Base-by-base conservation (phyloP, 2,888 invertebrate species). In the Gymnocheta viridis region DNA sequence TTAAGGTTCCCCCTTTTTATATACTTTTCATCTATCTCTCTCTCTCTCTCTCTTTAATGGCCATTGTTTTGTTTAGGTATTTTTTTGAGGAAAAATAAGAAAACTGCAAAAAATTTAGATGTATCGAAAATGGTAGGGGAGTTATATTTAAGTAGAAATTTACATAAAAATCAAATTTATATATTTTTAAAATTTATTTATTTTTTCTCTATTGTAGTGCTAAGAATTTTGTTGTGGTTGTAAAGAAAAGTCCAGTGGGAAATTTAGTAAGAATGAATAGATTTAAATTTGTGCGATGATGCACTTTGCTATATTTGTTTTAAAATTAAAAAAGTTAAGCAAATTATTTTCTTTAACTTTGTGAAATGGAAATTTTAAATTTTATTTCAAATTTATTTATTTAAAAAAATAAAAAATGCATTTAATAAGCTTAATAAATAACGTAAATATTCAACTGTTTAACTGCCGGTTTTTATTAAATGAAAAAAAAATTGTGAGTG, bases 91-190 rank as follows among this genome's bases (percentile, higher is more conserved):
- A 38, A 29, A 64, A 54, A 14, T 12, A 27, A 76, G 4, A 12
- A 44, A 58, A 64, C 35, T 24, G 32, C 19, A 66, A 76, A 67
- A 29, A 9, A 2, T 47, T 17, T 27, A 3, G 47, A 32, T 27
- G 17, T 56, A 47, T 76, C 9, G 32, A 19, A 54, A 67, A 60
- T 41, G 38, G 78, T 56, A 74, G 82, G 74, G 77, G 80, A 78
- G 85, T 82, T 84, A 58, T 51, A 82, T n/a, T n/a, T n/a, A n/a
- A 82, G 67, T 66, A 69, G 78, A 80, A 86, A 87, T 87, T 86
- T 86, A 82, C 87, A 87, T 87, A 87, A 86, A 87, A 86, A 87
- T 85, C 84, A 82, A 86, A 87, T 86, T 85, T 86, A 79, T 85
- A 86, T 85, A 49, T 84, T 79, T 54, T 66, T 47, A 67, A 62